Evolutionary conservation across 2,797 vertebrate species (phyloP).

Genomic region (Melanotaenia maccullochi): DNA sequence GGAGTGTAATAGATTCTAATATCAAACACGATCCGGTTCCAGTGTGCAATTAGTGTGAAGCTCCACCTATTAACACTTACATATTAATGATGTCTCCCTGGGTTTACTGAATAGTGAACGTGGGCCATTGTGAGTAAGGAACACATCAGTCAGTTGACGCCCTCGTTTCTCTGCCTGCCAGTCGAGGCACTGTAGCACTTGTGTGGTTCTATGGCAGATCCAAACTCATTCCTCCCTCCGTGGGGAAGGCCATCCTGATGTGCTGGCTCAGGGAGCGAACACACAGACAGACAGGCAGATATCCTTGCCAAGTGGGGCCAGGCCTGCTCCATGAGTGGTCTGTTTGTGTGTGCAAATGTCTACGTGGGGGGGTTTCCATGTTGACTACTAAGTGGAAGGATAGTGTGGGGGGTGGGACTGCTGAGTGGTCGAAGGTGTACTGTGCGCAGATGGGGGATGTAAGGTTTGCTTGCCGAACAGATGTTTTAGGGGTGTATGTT

Average conservation of each 20-base stretch:
- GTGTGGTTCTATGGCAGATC: constrained; percentile 54
- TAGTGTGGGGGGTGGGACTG: constrained; percentile 61
- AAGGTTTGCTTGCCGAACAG: constrained; percentile 70
- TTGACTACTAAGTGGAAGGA: constrained; percentile 68
- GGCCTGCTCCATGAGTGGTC: constrained; percentile 25
- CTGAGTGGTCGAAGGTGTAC: constrained; percentile 50
- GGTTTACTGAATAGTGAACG: constrained; percentile 51
- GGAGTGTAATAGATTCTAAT: constrained; percentile 77
- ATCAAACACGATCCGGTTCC: constrained; percentile 75
- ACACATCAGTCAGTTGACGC: constrained; percentile 51
- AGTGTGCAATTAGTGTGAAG: constrained; percentile 77
- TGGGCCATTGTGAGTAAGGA: constrained; percentile 36
- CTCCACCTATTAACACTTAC: constrained; percentile 80
- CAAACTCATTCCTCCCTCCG: constrained; percentile 25
- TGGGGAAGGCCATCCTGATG: constrained; percentile 60
- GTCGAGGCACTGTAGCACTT: constrained; percentile 56
- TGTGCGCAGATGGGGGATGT: constrained; percentile 56
- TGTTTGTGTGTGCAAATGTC: constrained; percentile 49
- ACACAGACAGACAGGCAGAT: constrained; percentile 75
- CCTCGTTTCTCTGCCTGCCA: constrained; percentile 59
- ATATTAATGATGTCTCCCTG: constrained; percentile 71
- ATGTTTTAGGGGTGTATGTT: constrained; percentile 79
- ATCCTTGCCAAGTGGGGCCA: constrained; percentile 60
- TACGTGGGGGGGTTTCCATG: constrained; percentile 35
- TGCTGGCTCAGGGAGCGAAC: constrained; percentile 61